Percentiles rank a stretch among this genome's conserved stretches.
phyloP scores from a whole-genome alignment of 2,797 vertebrate species.

The Hippoglossus hippoglossus region DNA sequence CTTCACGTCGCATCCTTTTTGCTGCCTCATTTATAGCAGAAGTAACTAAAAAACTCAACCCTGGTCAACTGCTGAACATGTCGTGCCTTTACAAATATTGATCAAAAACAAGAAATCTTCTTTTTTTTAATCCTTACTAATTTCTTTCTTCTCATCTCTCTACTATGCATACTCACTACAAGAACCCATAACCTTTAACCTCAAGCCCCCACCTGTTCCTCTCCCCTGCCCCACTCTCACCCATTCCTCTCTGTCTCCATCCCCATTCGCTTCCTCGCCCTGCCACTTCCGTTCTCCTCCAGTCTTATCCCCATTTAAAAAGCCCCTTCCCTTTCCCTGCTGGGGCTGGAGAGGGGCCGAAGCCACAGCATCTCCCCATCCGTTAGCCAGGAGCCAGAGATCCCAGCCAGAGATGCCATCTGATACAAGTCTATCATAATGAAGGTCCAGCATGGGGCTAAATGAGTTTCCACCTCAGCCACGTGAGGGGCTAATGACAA shows the following conservation, averaged over 20 bases:
- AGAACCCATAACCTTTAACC: conserved; percentile 54
- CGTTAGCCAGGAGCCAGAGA: conserved; percentile 86
- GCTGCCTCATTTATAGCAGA: too few relatives aligned
- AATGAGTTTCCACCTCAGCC: conserved; percentile 97
- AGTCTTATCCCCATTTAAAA: conserved; percentile 69
- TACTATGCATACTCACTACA: not conserved
- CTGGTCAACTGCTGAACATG: conserved; percentile 1
- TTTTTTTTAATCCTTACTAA: not conserved
- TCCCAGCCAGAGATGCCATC: conserved; percentile 92
- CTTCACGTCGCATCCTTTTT: not conserved
- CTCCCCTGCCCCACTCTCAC: conserved; percentile 11
- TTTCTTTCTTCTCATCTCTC: conserved; percentile 15
- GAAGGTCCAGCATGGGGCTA: conserved; percentile 99
- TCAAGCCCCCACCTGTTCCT: conserved; percentile 39
- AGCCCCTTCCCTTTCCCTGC: conserved; percentile 81
- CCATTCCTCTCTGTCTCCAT: conserved; percentile 31
- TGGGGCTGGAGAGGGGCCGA: conserved; percentile 85
- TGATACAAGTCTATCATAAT: conserved; percentile 99
- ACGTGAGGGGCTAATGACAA: conserved; percentile 97
- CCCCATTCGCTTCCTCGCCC: conserved; percentile 49
- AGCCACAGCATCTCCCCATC: conserved; percentile 84
- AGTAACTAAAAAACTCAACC: too few relatives aligned
- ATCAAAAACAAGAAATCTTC: not conserved
- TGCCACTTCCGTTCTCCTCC: conserved; percentile 53
- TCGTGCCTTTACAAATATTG: not conserved